Conservation (phyloP, 2,113 vertebrate species). For the Gallinago media region DNA sequence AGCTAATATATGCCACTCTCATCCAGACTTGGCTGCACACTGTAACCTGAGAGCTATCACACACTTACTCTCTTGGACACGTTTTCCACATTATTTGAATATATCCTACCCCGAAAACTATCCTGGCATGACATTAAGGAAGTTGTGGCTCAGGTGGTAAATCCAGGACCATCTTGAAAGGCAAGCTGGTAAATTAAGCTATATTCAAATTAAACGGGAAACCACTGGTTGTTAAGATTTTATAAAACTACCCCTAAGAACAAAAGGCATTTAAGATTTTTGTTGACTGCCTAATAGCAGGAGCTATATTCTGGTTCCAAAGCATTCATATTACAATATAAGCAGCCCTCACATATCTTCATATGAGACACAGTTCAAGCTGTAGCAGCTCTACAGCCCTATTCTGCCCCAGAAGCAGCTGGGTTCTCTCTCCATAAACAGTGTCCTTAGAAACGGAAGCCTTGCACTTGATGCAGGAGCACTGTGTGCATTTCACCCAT, state of each 20-base stretch:
- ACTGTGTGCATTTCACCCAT: not conserved
- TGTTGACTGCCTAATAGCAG: conserved; percentile 12
- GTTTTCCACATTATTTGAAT: conserved; percentile 42
- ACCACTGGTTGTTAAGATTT: conserved; percentile 40
- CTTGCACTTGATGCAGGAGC: not conserved
- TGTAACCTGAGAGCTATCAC: not conserved
- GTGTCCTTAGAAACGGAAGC: not conserved
- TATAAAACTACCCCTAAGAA: conserved; percentile 36
- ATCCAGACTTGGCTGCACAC: not conserved
- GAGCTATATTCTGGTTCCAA: not conserved
- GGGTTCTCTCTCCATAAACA: not conserved
- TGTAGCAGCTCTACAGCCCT: not conserved
- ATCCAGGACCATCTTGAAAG: conserved; percentile 56
- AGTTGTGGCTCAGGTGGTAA: conserved; percentile 64
- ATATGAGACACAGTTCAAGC: not conserved
- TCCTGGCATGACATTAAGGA: conserved; percentile 54
- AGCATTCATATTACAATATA: not conserved
- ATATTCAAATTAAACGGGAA: conserved; percentile 45
- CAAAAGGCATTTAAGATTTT: conserved; percentile 25
- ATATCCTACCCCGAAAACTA: conserved; percentile 25
- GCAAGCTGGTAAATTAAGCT: conserved; percentile 35
- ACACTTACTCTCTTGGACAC: not conserved
- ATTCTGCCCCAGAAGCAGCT: not conserved
- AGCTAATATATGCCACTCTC: not conserved
- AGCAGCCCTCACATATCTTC: not conserved